Evolutionary conservation across 2,113 vertebrate species (phyloP), one percentile per base, ranked within the genome.

Genomic region (Ageneiosus marmoratus): DNA sequence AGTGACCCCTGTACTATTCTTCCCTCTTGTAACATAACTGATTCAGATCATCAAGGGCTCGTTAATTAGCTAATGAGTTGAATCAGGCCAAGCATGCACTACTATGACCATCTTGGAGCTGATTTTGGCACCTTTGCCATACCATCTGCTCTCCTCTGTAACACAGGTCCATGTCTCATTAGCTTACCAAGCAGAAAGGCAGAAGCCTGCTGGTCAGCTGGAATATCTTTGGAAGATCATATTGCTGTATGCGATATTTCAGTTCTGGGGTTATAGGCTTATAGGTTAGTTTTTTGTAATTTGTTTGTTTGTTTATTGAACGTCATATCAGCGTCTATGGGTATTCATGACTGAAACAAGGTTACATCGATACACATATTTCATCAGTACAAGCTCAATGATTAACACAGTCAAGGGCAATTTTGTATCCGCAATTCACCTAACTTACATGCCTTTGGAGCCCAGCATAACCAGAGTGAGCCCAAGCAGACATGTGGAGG

Each of bases 41-140:
- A 69, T 69, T 77, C 74, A 70, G 76, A 65, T 72, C 75, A 72
- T 70, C 37, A 72, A 32, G 60, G 75, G 27, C 75, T 83, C 41
- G 65, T 78, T 83, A 83, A 83, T 78, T 79, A 83, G 58, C 76
- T 56, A 41, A 69, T 24, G 75, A 79, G 76, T 58, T 83, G 74
- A 83, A 77, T 83, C 82, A 58, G 75, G 51, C 63, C 70, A 78
- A 48, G 34, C 73, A 60, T 67, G 62, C 74, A 56, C 60, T 56
- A 37, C 50, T 55, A 58, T 77, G 82, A 46, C 60, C 62, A 29
- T 55, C 55, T 50, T 55, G 82, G 63, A 69, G 27, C 63, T 27
- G 41, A 72, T 78, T 78, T 79, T 83, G 82, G 82, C 62, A 78
- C 24, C 82, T 46, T 11, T 50, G 81, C 75, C 41, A 69, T 32